phyloP scores from a whole-genome alignment of 1,140 invertebrate genomes.

The Epicauta chinensis region DNA sequence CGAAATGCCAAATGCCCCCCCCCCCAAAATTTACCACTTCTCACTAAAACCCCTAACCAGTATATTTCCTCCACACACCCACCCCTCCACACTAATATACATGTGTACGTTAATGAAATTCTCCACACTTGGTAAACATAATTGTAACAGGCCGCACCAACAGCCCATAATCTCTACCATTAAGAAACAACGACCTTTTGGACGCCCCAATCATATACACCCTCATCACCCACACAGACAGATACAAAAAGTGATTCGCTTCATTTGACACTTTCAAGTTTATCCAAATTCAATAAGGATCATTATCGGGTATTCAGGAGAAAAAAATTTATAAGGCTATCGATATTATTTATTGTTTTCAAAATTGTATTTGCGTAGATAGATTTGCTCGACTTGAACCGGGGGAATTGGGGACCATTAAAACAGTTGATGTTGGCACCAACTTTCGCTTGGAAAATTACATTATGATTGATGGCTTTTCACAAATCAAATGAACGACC shows the following conservation, averaged over 20 bases:
- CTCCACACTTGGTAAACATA: conserved; percentile 29
- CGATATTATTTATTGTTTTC: no score
- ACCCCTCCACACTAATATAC: conserved; percentile 21
- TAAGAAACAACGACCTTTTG: no score
- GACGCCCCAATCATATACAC: no score
- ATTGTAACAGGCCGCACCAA: conserved; percentile 25
- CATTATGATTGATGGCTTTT: conserved; percentile 10
- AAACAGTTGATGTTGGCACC: no score
- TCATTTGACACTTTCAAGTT: no score
- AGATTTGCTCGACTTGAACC: neutral
- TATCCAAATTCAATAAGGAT: no score
- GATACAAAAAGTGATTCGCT: no score
- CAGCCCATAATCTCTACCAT: conserved; percentile 16
- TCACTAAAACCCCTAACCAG: no score
- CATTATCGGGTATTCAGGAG: no score
- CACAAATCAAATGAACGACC: conserved; percentile 2
- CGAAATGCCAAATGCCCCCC: conserved; percentile 12
- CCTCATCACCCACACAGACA: no score
- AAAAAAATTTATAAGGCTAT: no score
- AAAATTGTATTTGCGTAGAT: conserved; percentile 1
- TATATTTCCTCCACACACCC: neutral
- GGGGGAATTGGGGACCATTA: neutral
- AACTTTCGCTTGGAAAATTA: neutral
- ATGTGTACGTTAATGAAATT: conserved; percentile 32
- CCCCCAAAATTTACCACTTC: no score